Evolutionary conservation across 2,888 invertebrate species (phyloP).

Genomic region (Spilarctia lutea): DNA sequence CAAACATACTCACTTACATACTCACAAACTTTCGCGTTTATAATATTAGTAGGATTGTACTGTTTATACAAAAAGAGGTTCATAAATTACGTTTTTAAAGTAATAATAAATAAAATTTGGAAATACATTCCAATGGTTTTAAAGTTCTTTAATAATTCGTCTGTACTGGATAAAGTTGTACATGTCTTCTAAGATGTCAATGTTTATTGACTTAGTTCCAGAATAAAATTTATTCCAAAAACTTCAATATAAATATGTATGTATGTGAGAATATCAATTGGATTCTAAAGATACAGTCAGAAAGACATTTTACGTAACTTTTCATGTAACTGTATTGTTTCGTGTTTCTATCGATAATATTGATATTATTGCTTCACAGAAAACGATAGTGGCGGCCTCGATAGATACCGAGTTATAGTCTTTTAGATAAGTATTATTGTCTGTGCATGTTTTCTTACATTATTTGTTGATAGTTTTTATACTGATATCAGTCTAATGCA

Average conservation of each 20-base stretch:
- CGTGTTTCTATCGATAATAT: slow-evolving; percentile 62
- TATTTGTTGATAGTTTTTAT: not conserved
- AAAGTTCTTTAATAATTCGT: not conserved
- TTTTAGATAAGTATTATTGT: slow-evolving; percentile 47
- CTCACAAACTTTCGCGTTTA: no score
- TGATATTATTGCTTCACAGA: slow-evolving; percentile 69
- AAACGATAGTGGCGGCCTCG: slow-evolving; percentile 67
- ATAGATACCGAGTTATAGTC: slow-evolving; percentile 62
- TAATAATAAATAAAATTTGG: not conserved
- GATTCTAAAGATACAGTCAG: slow-evolving; percentile 33
- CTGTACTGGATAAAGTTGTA: not conserved
- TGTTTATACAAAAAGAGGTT: slow-evolving; percentile 29
- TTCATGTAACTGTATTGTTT: slow-evolving; percentile 44
- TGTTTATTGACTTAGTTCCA: not conserved
- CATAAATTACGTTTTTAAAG: not conserved
- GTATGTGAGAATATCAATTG: not conserved
- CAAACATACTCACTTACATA: no score
- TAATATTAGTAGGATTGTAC: no score
- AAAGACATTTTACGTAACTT: slow-evolving; percentile 54
- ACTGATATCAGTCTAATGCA: not conserved
- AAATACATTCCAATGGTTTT: not conserved
- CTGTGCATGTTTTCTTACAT: not conserved
- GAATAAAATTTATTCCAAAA: not conserved
- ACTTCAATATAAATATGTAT: slow-evolving; percentile 2
- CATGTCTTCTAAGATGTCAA: not conserved